Conservation (phyloP, 1,140 invertebrate species). For the Druon quercuslanigerum region DNA sequence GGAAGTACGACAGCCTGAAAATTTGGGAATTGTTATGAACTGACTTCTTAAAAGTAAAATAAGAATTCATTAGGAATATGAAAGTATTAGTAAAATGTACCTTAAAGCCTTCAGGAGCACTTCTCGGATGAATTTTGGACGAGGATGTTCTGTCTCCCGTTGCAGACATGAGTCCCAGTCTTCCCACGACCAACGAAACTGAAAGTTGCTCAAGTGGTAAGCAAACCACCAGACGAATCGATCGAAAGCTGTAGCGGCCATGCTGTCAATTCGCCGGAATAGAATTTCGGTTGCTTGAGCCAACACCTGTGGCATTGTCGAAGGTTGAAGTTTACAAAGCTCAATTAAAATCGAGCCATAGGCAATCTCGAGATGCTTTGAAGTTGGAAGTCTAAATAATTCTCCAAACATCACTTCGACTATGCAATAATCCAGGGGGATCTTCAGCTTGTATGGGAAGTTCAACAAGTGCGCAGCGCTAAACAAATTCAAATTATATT, state of each 20-base stretch:
- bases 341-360: slow-evolving; percentile 98
- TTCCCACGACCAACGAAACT: slow-evolving; percentile 99
- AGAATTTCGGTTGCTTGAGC: slow-evolving; percentile 98
- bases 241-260: slow-evolving; percentile 98
- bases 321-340: slow-evolving; percentile 96
- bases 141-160: slow-evolving; percentile 92
- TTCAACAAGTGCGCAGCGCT: slow-evolving; percentile 92
- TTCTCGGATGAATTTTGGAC: slow-evolving; percentile 97
- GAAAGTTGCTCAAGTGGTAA: slow-evolving; percentile 99
- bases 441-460: slow-evolving; percentile 94
- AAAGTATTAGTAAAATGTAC: slow-evolving; percentile 71
- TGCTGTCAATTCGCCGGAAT: slow-evolving; percentile 95
- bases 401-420: slow-evolving; percentile 97
- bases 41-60: background rate
- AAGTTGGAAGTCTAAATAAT: slow-evolving; percentile 93
- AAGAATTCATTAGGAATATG: slow-evolving; percentile 32
- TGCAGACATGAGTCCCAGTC: slow-evolving; percentile 92
- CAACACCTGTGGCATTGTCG: slow-evolving; percentile 96
- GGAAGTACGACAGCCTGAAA: slow-evolving; percentile 94
- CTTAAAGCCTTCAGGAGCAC: slow-evolving; percentile 93
- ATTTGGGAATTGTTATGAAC: background rate
- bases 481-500: slow-evolving; percentile 57
- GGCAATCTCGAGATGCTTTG: slow-evolving; percentile 92
- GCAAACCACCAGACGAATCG: slow-evolving; percentile 98
- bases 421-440: slow-evolving; percentile 98